Percentiles rank a stretch among this genome's conserved stretches.
These are phyloP conservation scores for Arothron firmamentum DNA, from an alignment of 2,113 vertebrate genomes.

Conservation along the genomic window DNA sequence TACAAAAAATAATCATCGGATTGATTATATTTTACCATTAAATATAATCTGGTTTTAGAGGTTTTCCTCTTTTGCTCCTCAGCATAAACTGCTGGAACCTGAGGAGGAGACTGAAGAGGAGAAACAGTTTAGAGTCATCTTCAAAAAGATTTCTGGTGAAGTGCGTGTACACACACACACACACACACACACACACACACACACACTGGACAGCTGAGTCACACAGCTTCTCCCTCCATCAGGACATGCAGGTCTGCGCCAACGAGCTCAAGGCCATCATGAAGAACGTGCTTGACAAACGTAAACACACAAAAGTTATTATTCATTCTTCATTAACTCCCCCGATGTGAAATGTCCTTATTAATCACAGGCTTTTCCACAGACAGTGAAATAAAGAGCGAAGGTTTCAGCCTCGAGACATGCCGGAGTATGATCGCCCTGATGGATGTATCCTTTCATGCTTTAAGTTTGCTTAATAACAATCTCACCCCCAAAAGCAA, in stretches of 20 bases:
- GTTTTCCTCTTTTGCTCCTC: constrained; percentile 2
- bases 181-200: not conserved
- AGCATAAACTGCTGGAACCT: constrained; percentile 51
- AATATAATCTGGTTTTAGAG: not conserved
- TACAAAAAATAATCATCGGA: too few relatives aligned
- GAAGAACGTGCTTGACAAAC: constrained; percentile 84
- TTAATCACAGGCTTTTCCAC: constrained; percentile 4
- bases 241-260: constrained; percentile 97
- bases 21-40: too few relatives aligned
- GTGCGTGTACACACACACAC: constrained; percentile 71
- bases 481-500: not conserved
- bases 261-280: constrained; percentile 90
- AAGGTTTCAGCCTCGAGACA: constrained; percentile 90
- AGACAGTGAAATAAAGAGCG: constrained; percentile 85
- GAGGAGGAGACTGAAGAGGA: constrained; percentile 82
- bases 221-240: constrained; percentile 23
- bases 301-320: constrained; percentile 70
- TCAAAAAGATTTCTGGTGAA: constrained; percentile 87
- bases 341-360: not conserved
- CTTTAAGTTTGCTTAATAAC: not conserved
- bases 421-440: constrained; percentile 98
- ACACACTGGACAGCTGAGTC: not conserved
- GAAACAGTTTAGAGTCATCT: constrained; percentile 85
- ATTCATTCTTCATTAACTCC: not conserved
- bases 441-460: constrained; percentile 92